Evolutionary conservation across 2,797 vertebrate species (phyloP).

Genomic region (Buphagus erythrorhynchus): DNA sequence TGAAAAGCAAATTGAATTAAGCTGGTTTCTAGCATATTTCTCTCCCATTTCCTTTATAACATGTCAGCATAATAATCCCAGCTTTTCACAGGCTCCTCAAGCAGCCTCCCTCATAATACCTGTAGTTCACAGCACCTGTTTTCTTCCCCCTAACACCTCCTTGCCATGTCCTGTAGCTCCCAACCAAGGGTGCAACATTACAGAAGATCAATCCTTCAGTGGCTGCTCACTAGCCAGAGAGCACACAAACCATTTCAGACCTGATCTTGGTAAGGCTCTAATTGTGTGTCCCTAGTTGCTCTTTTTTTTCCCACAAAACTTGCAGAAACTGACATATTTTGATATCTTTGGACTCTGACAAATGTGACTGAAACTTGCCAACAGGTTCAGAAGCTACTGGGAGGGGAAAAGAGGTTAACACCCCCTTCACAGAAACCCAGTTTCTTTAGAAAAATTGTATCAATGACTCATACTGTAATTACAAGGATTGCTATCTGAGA

Average conservation of each 20-base stretch:
- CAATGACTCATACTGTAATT: not conserved
- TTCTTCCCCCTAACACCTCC: not conserved
- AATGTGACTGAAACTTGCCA: not conserved
- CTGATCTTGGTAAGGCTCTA: not conserved
- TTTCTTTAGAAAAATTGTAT: not conserved
- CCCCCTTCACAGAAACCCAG: not conserved
- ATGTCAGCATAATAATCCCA: not conserved
- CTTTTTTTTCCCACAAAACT: not conserved
- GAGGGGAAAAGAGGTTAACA: not conserved
- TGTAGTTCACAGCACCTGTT: not conserved
- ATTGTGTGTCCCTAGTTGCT: not conserved
- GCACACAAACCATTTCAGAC: not conserved
- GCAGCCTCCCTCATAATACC: not conserved
- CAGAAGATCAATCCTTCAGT: accelerated
- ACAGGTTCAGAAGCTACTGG: not conserved
- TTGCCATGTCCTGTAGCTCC: not conserved
- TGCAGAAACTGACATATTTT: not conserved
- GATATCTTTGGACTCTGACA: not conserved
- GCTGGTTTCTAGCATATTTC: not conserved
- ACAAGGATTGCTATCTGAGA: not conserved
- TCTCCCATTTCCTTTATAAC: not conserved
- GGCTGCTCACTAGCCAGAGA: not conserved
- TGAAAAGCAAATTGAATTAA: not conserved
- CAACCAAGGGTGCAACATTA: not conserved
- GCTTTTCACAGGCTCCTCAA: not conserved